Conservation (phyloP, 2,888 invertebrate species). For the Calliscelio sp. region DNA sequence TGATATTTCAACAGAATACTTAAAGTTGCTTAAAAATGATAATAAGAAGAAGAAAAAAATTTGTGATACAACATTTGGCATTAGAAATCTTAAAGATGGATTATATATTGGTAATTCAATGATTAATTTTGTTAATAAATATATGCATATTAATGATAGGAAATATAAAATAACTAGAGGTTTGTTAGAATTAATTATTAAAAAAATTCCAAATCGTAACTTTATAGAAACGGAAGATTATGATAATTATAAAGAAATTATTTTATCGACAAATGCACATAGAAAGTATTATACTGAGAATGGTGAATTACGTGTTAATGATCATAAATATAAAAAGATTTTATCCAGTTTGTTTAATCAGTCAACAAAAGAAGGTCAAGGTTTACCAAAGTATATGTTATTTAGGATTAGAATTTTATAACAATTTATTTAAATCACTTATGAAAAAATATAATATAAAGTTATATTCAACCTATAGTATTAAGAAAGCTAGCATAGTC, state of each 20-base stretch:
- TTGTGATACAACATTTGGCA: neutral
- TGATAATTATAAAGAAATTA: neutral
- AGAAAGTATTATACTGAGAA: neutral
- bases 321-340: neutral
- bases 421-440: no score
- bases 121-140: neutral
- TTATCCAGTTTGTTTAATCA: no score
- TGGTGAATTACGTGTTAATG: neutral
- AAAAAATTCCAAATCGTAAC: no score
- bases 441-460: neutral
- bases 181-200: neutral
- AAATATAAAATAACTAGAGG: neutral
- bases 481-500: no score
- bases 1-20: no score
- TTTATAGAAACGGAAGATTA: no score
- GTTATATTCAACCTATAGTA: neutral
- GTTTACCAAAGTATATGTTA: no score
- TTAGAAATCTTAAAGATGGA: neutral
- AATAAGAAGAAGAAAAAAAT: neutral
- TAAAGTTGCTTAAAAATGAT: neutral
- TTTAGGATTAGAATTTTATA: no score
- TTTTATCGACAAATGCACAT: conserved; percentile 79
- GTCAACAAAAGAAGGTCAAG: no score
- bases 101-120: neutral
- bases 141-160: conserved; percentile 51